phyloP scores from a whole-genome alignment of 2,888 invertebrate species.

The Aporophyla lueneburgensis region DNA sequence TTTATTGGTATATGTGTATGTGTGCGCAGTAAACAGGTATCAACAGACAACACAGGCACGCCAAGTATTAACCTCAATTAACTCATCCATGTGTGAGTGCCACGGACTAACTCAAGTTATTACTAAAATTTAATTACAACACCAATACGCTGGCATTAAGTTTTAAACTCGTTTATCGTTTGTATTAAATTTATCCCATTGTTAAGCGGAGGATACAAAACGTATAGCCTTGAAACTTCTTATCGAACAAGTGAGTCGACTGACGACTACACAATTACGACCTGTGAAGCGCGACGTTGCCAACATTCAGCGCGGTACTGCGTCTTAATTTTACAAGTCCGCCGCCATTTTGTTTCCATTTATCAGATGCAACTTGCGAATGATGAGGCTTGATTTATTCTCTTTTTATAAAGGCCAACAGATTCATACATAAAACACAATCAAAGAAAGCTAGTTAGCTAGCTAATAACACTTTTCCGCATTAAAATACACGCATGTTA shows the following conservation, averaged over 20 bases:
- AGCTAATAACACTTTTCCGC: slow-evolving; percentile 48
- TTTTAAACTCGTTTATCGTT: slow-evolving; percentile 74
- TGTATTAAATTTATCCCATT: slow-evolving; percentile 81
- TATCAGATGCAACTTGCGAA: slow-evolving; percentile 78
- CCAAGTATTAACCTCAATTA: slow-evolving; percentile 76
- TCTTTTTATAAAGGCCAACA: slow-evolving; percentile 44
- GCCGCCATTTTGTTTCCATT: slow-evolving; percentile 87
- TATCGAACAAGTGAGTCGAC: slow-evolving; percentile 87
- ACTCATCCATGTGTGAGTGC: slow-evolving; percentile 61
- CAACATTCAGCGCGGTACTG: slow-evolving; percentile 85
- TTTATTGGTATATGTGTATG: slow-evolving; percentile 62
- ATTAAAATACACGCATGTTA: slow-evolving; percentile 62
- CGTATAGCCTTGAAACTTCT: slow-evolving; percentile 89
- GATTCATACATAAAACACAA: slow-evolving; percentile 46
- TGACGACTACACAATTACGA: slow-evolving; percentile 81
- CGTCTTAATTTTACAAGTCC: slow-evolving; percentile 85
- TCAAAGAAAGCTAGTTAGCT: slow-evolving; percentile 36
- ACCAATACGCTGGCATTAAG: slow-evolving; percentile 70
- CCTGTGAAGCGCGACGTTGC: slow-evolving; percentile 86
- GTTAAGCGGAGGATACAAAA: slow-evolving; percentile 83
- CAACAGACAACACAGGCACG: slow-evolving; percentile 57
- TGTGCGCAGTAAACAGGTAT: slow-evolving; percentile 59
- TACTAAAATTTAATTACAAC: slow-evolving; percentile 69
- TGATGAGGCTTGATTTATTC: slow-evolving; percentile 70
- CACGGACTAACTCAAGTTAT: slow-evolving; percentile 58